A percentile compares a stretch with the other conserved stretches of the same genome.
These are phyloP conservation scores for Podarcis muralis DNA, from an alignment of 2,113 vertebrate species.

Conservation along the genomic window DNA sequence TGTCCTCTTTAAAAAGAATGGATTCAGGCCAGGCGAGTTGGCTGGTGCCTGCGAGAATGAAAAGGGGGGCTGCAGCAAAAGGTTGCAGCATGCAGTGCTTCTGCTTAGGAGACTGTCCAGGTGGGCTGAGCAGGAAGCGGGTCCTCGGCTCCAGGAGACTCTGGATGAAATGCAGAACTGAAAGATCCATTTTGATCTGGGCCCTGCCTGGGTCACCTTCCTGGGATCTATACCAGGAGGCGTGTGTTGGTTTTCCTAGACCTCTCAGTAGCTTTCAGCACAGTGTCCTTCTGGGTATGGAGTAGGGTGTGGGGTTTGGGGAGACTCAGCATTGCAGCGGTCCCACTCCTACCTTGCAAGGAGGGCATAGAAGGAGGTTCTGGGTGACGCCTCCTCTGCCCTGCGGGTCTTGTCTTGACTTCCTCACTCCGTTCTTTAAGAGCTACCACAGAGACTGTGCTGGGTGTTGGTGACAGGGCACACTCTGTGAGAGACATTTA, in stretches of 20 bases:
- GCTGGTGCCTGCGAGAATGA: neutral
- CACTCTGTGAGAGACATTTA: neutral
- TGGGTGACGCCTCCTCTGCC: neutral
- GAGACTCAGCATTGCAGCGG: neutral
- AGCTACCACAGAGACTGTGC: neutral
- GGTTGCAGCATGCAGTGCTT: neutral
- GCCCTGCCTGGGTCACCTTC: neutral
- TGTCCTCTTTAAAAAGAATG: neutral
- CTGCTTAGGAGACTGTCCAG: neutral
- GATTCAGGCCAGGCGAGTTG: neutral
- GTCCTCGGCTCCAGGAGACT: neutral
- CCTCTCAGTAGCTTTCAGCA: neutral
- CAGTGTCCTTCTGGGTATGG: neutral
- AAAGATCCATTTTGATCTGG: neutral
- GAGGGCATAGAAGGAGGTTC: neutral
- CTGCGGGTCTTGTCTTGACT: neutral
- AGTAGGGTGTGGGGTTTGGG: no score
- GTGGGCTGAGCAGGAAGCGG: neutral
- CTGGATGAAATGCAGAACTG: no score
- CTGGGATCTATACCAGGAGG: neutral
- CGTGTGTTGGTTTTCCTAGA: neutral
- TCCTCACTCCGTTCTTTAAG: neutral
- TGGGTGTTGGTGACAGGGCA: neutral
- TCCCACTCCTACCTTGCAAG: neutral
- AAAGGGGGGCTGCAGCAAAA: neutral